Percentiles rank a stretch among this genome's conserved stretches.
Evolutionary conservation across 2,113 vertebrate genomes (phyloP).

Genomic region (Alligator sinensis): DNA sequence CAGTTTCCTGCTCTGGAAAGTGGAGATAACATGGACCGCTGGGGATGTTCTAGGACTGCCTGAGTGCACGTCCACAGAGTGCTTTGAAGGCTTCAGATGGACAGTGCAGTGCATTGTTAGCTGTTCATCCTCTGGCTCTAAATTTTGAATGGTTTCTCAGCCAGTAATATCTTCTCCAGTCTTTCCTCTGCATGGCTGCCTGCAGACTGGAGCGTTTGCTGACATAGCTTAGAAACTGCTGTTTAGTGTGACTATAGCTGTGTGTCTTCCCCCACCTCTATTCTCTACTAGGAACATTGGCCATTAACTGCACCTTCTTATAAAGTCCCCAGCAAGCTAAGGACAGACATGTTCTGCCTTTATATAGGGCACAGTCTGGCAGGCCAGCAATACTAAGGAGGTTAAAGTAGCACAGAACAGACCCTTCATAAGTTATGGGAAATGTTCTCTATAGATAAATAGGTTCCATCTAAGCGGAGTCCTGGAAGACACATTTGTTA

Average conservation of each 20-base stretch:
- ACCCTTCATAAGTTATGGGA: not conserved
- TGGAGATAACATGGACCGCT: not conserved
- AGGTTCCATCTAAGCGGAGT: not conserved
- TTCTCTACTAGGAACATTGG: not conserved
- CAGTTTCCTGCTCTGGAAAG: not conserved
- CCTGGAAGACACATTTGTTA: not conserved
- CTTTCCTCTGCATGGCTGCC: not conserved
- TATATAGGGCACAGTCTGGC: not conserved
- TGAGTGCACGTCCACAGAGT: not conserved
- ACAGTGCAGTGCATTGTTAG: not conserved
- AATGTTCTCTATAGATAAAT: not conserved
- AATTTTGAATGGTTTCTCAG: not conserved
- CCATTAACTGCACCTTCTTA: not conserved
- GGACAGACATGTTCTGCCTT: not conserved
- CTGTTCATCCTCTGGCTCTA: not conserved
- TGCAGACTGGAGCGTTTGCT: not conserved
- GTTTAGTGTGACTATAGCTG: not conserved
- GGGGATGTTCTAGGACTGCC: not conserved
- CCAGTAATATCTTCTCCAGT: not conserved
- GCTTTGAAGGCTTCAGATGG: not conserved
- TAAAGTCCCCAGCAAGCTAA: rapidly evolving
- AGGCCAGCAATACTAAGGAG: not conserved
- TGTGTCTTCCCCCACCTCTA: rapidly evolving
- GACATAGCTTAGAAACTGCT: not conserved
- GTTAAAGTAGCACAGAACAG: not conserved